Evolutionary conservation across 2,888 invertebrate species (phyloP).

Genomic region (Ommatoiulus sabulosus): DNA sequence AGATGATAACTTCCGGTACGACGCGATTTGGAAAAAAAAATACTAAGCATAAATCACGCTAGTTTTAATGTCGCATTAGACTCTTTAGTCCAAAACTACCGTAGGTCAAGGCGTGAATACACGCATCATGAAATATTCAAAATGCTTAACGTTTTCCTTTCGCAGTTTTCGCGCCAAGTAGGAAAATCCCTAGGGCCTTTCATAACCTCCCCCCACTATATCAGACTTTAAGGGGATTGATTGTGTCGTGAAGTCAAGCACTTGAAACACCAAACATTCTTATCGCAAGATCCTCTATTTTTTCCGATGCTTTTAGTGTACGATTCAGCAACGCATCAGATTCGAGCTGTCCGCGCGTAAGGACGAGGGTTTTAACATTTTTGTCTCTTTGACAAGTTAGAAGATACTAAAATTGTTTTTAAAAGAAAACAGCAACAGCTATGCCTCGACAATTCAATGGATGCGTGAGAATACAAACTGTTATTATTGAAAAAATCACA

Average conservation of each 20-base stretch:
- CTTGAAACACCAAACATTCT: not conserved
- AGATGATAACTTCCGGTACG: too few species aligned
- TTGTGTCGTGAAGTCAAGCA: not conserved
- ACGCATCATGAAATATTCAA: slow-evolving; percentile 14
- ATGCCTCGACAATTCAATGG: too few species aligned
- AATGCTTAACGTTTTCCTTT: not conserved
- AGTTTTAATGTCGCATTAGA: not conserved
- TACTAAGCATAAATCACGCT: too few species aligned
- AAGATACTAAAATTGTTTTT: too few species aligned
- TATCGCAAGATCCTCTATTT: not conserved
- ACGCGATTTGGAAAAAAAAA: too few species aligned
- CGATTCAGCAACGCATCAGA: not conserved
- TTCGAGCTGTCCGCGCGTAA: not conserved
- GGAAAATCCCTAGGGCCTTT: not conserved
- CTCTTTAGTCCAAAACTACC: not conserved
- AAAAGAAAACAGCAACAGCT: too few species aligned
- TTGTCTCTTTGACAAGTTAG: too few species aligned
- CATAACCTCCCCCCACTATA: slow-evolving; percentile 6
- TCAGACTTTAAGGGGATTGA: not conserved
- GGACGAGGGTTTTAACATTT: too few species aligned
- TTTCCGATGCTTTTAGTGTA: not conserved
- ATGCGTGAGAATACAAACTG: too few species aligned
- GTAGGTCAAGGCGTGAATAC: not conserved
- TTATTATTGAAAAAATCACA: too few species aligned
- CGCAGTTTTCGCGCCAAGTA: not conserved